Evolutionary conservation across 2,888 invertebrate species (phyloP).

Genomic region (Polyommatus iphigenia): DNA sequence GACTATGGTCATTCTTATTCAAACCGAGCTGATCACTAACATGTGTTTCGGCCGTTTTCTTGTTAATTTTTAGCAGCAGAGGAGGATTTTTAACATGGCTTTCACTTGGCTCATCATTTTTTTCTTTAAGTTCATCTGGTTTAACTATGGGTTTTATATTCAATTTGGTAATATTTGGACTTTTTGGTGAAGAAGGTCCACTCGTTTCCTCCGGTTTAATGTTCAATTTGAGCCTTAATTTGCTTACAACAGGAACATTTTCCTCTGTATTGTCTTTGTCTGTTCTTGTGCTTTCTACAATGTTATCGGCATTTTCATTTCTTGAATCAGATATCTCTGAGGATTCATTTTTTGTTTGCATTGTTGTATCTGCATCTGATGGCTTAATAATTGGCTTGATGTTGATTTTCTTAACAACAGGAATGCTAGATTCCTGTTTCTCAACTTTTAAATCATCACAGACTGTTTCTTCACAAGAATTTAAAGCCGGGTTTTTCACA

Average conservation of each 20-base stretch:
- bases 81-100: constrained; percentile 62
- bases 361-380: constrained; percentile 58
- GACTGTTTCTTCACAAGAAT: constrained; percentile 69
- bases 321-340: constrained; percentile 73
- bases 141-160: constrained; percentile 76
- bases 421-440: constrained; percentile 68
- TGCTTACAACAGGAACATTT: constrained; percentile 65
- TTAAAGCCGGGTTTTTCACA: constrained; percentile 70
- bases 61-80: constrained; percentile 72
- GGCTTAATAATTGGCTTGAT: constrained; percentile 81
- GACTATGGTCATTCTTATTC: constrained; percentile 47
- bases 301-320: constrained; percentile 67
- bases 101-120: constrained; percentile 54
- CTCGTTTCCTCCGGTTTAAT: constrained; percentile 62
- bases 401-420: constrained; percentile 75
- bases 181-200: constrained; percentile 65
- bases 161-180: constrained; percentile 67
- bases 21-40: constrained; percentile 49
- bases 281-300: constrained; percentile 52
- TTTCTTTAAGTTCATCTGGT: constrained; percentile 59
- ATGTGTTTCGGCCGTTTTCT: constrained; percentile 62
- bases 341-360: constrained; percentile 71
- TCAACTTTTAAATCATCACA: constrained; percentile 68
- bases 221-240: constrained; percentile 70
- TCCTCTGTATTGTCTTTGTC: constrained; percentile 48